Evolutionary conservation across 2,888 invertebrate species (phyloP), one percentile per base, ranked within the genome.

Genomic region (Leptinotarsa peninsularis): DNA sequence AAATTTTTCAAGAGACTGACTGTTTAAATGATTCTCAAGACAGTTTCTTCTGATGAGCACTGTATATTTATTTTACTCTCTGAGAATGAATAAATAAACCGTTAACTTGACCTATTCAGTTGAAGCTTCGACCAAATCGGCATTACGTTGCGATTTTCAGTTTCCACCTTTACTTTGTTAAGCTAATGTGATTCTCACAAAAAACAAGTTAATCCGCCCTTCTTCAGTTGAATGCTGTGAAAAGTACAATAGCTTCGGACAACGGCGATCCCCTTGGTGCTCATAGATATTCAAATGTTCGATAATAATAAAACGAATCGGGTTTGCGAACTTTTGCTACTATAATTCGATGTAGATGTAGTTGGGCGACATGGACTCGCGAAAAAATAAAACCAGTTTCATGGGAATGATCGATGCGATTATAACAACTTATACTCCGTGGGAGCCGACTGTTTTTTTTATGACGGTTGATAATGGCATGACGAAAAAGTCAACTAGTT

Each of bases 261-360:
- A 63, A 33, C n/a, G 43, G 63, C 27, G 63, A 43, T 52, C 52
- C 27, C 63, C n/a, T n/a, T 63, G 10, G 43, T 33, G 33, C 43
- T 63, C 10, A 63, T 33, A 43, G 33, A 43, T 63, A 63, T 33
- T 33, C 18, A 63, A 63, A 33, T 27, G 17, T 43, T 33, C 21
- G 23, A 63, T 63, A 43, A 43, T 63, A 63, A 63, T 33, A 43
- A 43, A 43, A 33, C 33, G n/a, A 63, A 33, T 63, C 63, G 7
- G 63, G 63, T 63, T 63, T 63, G 63, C 63, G 63, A 63, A 63
- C 43, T 63, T 58, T 33, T 33, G 63, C 63, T 63, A 33, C 33
- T 33, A 43, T 63, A n/a, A 63, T 63, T 63, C 63, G 33, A 63
- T 63, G n/a, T 63, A 43, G 63, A 63, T 43, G n/a, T 63, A 33